These are phyloP conservation scores for Pica pica DNA, from an alignment of 2,113 vertebrate species.

Conservation along the genomic window DNA sequence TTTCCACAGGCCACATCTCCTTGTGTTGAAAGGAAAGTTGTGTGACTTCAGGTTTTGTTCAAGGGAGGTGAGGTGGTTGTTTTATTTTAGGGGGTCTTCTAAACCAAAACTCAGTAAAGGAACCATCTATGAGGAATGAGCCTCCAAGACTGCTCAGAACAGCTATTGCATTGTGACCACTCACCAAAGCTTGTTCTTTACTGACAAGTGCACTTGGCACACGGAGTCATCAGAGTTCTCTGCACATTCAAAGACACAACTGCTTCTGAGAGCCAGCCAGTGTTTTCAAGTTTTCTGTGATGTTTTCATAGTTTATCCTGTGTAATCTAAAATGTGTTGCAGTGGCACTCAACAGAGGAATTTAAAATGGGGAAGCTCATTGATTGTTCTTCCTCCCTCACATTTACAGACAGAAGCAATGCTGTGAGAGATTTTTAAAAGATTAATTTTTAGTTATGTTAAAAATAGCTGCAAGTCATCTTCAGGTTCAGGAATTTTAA, in stretches of 20 bases:
- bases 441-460: neutral
- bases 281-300: neutral
- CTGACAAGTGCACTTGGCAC: neutral
- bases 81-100: neutral
- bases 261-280: neutral
- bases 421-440: neutral
- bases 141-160: neutral
- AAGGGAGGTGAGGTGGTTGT: neutral
- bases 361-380: neutral
- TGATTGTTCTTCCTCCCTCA: neutral
- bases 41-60: neutral
- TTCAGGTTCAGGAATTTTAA: neutral
- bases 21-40: neutral
- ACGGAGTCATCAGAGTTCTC: neutral
- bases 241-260: neutral
- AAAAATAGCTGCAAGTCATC: neutral
- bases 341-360: neutral
- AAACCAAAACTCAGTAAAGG: neutral
- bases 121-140: neutral
- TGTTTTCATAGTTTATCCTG: neutral
- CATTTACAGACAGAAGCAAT: neutral
- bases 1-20: neutral
- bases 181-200: neutral
- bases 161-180: neutral
- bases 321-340: neutral